Evolutionary conservation across 2,797 vertebrate species (phyloP).

Genomic region (Hyperoplus lanceolatus): DNA sequence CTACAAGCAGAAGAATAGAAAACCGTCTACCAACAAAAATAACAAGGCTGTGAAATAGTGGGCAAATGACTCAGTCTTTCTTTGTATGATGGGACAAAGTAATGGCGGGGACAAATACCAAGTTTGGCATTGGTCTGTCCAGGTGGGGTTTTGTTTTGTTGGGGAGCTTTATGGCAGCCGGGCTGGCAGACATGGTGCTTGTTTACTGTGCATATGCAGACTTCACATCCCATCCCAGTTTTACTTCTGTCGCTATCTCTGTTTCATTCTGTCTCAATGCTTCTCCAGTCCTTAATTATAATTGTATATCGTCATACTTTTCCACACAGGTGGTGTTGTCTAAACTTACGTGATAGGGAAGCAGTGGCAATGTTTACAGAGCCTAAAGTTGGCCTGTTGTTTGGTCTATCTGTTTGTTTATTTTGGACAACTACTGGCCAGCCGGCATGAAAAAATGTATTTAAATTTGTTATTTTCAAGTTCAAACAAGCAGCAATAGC

Average conservation of each 20-base stretch:
- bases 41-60: slow-evolving; percentile 9
- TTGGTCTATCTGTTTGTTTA: neutral
- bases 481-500: neutral
- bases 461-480: neutral
- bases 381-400: neutral
- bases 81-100: slow-evolving; percentile 12
- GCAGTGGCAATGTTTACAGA: neutral
- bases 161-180: slow-evolving; percentile 36
- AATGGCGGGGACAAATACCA: slow-evolving; percentile 17
- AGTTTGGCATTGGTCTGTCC: slow-evolving; percentile 27
- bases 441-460: neutral
- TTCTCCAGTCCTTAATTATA: slow-evolving; percentile 16
- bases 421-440: neutral
- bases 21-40: slow-evolving; percentile 16
- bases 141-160: slow-evolving; percentile 24
- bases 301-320: neutral
- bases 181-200: slow-evolving; percentile 42
- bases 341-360: neutral
- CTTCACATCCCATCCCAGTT: slow-evolving; percentile 54
- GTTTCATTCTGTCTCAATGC: slow-evolving; percentile 25
- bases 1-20: neutral
- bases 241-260: slow-evolving; percentile 2
- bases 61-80: slow-evolving; percentile 25
- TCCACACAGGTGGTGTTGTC: slow-evolving; percentile 8
- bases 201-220: slow-evolving; percentile 59